Evolutionary conservation across 2,888 invertebrate species (phyloP).

Genomic region (Rhopalosiphum nymphaeae): DNA sequence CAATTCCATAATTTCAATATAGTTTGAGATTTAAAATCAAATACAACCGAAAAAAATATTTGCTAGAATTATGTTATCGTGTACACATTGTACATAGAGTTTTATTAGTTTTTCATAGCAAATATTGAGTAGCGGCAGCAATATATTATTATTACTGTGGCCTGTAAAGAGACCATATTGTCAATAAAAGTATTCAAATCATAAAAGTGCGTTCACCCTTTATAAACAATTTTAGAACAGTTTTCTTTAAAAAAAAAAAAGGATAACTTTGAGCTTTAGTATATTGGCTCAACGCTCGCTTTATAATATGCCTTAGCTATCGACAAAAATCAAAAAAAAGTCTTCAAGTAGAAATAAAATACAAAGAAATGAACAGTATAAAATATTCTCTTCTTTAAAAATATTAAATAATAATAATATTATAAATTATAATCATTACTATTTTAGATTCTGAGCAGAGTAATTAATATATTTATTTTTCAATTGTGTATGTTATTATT

Average conservation of each 20-base stretch:
- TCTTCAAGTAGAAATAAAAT: not conserved
- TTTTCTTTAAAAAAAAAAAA: not conserved
- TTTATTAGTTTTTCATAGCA: slow-evolving; percentile 23
- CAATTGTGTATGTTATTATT: not conserved
- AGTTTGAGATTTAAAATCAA: slow-evolving; percentile 1
- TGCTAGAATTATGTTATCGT: not conserved
- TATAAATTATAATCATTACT: not conserved
- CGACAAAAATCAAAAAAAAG: not conserved
- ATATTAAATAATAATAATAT: not conserved
- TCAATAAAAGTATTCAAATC: slow-evolving; percentile 38
- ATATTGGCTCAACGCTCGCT: not conserved
- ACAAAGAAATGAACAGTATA: not conserved
- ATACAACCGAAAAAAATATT: not conserved
- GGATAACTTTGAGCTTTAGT: not conserved
- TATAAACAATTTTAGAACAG: not conserved
- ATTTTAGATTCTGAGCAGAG: not conserved
- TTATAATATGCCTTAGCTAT: not conserved
- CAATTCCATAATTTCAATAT: not conserved
- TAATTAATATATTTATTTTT: not conserved
- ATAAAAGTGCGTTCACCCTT: slow-evolving; percentile 14
- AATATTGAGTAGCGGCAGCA: not conserved
- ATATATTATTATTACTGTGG: slow-evolving; percentile 21
- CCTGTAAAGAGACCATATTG: not conserved
- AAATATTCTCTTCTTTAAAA: not conserved
- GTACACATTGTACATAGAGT: not conserved